Conservation (phyloP, 2,888 invertebrate species). For the Chirona hameri region DNA sequence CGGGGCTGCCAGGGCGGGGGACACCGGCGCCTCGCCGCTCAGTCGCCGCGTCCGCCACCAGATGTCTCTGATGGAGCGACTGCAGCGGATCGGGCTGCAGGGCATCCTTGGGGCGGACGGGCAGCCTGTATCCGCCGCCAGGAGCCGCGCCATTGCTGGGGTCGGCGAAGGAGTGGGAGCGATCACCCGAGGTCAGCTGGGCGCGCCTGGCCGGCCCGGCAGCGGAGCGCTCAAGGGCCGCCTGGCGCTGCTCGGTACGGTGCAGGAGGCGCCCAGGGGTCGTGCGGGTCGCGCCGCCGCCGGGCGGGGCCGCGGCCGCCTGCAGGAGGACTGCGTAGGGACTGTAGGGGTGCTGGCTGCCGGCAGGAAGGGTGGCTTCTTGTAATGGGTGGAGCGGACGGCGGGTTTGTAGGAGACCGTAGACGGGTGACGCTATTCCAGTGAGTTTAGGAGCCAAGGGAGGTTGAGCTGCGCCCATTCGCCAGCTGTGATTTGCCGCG, state of each 20-base stretch:
- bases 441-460: conserved; percentile 9
- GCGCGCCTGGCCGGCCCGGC: conserved; percentile 38
- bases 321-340: background rate
- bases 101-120: background rate
- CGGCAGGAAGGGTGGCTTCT: conserved; percentile 10
- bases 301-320: background rate
- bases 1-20: background rate
- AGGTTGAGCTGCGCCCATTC: background rate
- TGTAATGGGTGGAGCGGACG: background rate
- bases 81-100: conserved; percentile 27
- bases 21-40: background rate
- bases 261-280: background rate
- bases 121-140: background rate
- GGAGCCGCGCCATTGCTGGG: background rate
- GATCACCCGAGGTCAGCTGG: conserved; percentile 36
- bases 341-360: background rate
- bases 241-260: conserved; percentile 39
- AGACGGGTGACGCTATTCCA: background rate
- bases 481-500: no score
- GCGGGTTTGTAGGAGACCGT: background rate
- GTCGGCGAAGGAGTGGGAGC: background rate
- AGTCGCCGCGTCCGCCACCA: conserved; percentile 3
- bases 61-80: conserved; percentile 26
- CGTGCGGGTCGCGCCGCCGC: background rate
- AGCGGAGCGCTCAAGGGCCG: conserved; percentile 37